Evolutionary conservation across 2,888 invertebrate genomes (phyloP), one percentile per base, ranked within the genome.

Genomic region (Troides helena): DNA sequence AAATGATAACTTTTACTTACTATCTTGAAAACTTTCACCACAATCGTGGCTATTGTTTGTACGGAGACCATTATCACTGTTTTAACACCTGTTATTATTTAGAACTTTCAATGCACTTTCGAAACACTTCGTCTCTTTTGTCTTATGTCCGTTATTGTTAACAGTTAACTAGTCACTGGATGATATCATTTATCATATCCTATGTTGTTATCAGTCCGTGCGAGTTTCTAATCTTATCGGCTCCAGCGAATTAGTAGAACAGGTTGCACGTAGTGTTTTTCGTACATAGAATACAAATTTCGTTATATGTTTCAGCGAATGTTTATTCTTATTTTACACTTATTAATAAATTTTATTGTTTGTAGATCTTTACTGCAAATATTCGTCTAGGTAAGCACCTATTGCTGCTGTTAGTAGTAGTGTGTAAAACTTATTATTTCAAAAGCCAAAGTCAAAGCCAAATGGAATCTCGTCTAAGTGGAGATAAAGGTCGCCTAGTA

Each of bases 11-110:
- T 71, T 58, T 60, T 83, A 93, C 95, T 95, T 93, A 97, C 97
- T 94, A 97, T 89, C 93, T 97, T 97, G 70, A 97, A 92, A 71
- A 95, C 90, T 93, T 97, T 97, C 80, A 97, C 94, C 85, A 96
- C 95, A 72, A 97, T 95, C 70, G 96, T 95, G 74, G 95, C 97
- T 77, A 97, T 95, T 62, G 96, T 96, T 85, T 96, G 95, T 71
- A 97, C 94, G 74, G 96, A 96, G 85, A 96, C 96, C 96, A 97
- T 96, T 91, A 92, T 95, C 85, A 86, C 87, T 77, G 73, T 75
- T 76, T 70, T 62, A 70, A 74, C 77, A 67, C 67, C 2, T 43
- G n/a, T 46, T 53, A 4, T 62, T 75, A 74, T 73, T 74, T 70
- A 74, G 74, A 76, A 74, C 75, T 72, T 74, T 59, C 72, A 74